Conservation (phyloP, 2,888 invertebrate genomes). For the Xylota sylvarum region DNA sequence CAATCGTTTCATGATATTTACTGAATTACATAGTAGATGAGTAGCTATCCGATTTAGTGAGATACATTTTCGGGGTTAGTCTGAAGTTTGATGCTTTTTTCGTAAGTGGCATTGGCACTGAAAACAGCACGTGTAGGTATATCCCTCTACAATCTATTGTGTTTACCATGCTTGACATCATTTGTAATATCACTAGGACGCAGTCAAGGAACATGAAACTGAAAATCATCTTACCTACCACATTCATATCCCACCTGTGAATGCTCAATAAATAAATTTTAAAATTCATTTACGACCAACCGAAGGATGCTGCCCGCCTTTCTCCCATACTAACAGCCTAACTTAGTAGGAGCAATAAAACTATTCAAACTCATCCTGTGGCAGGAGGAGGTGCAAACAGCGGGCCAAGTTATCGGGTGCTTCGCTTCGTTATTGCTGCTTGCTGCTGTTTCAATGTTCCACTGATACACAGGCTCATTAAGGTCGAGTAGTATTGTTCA, state of each 20-base stretch:
- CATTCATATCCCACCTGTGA: constrained; percentile 36
- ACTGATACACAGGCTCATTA: constrained; percentile 61
- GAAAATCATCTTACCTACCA: constrained; percentile 46
- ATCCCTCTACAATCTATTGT: too few species aligned
- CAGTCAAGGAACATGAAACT: background rate
- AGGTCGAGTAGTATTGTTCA: constrained; percentile 60
- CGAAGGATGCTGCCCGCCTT: constrained; percentile 27
- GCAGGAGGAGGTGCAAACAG: constrained; percentile 64
- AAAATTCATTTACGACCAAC: constrained; percentile 41
- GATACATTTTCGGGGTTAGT: too few species aligned
- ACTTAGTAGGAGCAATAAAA: constrained; percentile 58
- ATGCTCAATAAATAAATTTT: constrained; percentile 32
- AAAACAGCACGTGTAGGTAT: too few species aligned
- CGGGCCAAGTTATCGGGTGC: constrained; percentile 62
- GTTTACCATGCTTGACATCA: background rate
- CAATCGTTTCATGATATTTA: too few species aligned
- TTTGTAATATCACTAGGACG: background rate
- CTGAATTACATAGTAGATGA: too few species aligned
- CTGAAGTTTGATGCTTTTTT: too few species aligned
- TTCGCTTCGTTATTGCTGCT: constrained; percentile 68
- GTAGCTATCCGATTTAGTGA: too few species aligned
- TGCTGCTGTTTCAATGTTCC: constrained; percentile 65
- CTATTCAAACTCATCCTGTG: constrained; percentile 52
- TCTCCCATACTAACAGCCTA: constrained; percentile 14
- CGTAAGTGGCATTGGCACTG: too few species aligned